phyloP scores from a whole-genome alignment of 2,888 invertebrate species.

The Cantharis flavilabris region DNA sequence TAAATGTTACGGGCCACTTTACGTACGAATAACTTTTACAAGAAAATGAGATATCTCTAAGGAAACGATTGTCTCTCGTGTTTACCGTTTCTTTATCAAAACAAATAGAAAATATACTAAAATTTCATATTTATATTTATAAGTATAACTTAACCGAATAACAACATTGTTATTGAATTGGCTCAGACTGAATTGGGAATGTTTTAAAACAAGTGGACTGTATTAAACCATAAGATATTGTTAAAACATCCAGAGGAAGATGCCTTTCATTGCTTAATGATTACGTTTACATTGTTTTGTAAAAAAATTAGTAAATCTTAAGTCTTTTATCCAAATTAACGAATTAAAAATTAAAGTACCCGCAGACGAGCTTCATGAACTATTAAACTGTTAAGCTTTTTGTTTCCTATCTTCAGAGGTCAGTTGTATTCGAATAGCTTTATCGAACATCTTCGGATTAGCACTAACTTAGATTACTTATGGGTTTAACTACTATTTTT shows the following conservation, averaged over 20 bases:
- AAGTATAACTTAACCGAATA: not conserved
- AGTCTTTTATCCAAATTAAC: not conserved
- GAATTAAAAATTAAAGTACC: not conserved
- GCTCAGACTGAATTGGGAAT: not conserved
- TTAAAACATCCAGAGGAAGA: no score
- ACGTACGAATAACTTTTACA: not conserved
- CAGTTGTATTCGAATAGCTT: conserved; percentile 36
- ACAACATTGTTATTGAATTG: not conserved
- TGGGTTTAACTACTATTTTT: conserved; percentile 34
- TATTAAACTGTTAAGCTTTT: not conserved
- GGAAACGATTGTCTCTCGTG: not conserved
- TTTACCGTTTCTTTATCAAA: conserved; percentile 2
- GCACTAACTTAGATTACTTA: conserved; percentile 38
- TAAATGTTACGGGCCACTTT: not conserved
- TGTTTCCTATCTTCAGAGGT: conserved; percentile 32
- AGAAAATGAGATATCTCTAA: conserved; percentile 2
- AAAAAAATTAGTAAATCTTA: not conserved
- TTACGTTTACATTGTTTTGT: no score
- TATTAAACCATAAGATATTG: not conserved
- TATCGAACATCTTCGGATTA: conserved; percentile 36
- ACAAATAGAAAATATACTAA: not conserved
- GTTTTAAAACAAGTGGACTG: not conserved
- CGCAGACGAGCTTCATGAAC: not conserved
- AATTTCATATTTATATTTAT: not conserved
- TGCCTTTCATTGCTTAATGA: no score